These are phyloP conservation scores for Apoda limacodes DNA, from an alignment of 2,888 invertebrate species.

Conservation along the genomic window DNA sequence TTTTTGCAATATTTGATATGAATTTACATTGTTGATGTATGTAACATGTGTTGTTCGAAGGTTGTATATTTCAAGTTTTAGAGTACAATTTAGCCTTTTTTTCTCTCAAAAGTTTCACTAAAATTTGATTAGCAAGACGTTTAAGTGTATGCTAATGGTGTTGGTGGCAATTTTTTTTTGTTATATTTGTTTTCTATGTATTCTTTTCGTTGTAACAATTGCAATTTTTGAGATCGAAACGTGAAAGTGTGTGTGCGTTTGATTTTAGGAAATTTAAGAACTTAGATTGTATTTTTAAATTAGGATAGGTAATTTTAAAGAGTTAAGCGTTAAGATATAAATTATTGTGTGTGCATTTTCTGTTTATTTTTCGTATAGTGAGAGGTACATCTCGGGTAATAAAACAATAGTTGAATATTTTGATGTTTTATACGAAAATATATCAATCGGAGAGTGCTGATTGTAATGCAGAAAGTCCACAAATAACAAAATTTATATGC, in stretches of 20 bases:
- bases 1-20: no score
- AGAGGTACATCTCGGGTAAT: constrained; percentile 42
- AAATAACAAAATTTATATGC: constrained; percentile 55
- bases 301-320: constrained; percentile 58
- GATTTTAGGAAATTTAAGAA: constrained; percentile 50
- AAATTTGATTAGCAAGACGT: no score
- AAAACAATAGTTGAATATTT: constrained; percentile 54
- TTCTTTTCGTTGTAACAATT: no score
- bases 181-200: no score
- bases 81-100: no score
- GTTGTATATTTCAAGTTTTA: no score
- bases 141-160: no score
- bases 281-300: constrained; percentile 54
- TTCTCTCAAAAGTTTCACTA: no score
- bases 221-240: no score
- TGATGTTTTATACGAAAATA: constrained; percentile 62
- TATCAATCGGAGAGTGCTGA: constrained; percentile 52
- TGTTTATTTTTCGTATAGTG: constrained; percentile 49
- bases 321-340: constrained; percentile 58
- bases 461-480: constrained; percentile 69
- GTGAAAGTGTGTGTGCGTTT: constrained; percentile 47
- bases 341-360: constrained; percentile 67
- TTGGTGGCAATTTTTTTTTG: no score
- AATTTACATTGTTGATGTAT: no score
- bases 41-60: no score